These are phyloP conservation scores for Puffinus mauretanicus DNA, from an alignment of 2,113 vertebrate genomes.

Conservation along the genomic window DNA sequence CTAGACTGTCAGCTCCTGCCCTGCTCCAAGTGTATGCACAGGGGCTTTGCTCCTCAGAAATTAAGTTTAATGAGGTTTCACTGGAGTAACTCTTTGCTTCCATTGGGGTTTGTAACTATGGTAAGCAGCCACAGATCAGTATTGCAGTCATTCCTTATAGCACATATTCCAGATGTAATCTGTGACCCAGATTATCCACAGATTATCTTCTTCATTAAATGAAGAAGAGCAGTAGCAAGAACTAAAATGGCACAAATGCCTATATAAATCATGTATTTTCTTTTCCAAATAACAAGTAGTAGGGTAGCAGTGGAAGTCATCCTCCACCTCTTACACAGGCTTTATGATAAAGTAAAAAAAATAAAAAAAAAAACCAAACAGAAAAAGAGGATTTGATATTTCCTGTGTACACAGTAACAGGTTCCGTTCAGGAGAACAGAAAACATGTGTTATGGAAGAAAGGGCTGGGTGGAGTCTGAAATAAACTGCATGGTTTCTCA, in stretches of 20 bases:
- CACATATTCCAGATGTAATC: background rate
- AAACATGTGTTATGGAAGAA: background rate
- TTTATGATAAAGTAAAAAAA: background rate
- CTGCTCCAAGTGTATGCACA: background rate
- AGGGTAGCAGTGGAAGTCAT: background rate
- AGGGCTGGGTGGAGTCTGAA: background rate
- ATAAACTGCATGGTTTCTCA: background rate
- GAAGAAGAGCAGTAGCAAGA: background rate
- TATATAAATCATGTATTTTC: background rate
- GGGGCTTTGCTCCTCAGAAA: background rate
- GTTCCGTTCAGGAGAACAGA: background rate
- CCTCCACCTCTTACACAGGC: background rate
- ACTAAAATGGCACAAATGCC: background rate
- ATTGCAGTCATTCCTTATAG: background rate
- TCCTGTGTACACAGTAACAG: rapidly evolving
- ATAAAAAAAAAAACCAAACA: background rate
- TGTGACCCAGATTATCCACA: background rate
- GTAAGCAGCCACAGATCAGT: background rate
- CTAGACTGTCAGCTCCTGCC: background rate
- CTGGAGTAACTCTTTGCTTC: background rate
- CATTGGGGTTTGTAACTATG: background rate
- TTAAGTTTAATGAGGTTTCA: background rate
- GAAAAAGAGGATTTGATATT: background rate
- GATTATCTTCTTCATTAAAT: background rate
- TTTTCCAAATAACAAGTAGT: background rate